A percentile compares a stretch with the other conserved stretches of the same genome.
phyloP scores from a whole-genome alignment of 1,140 invertebrate genomes.

The Papilio polytes region DNA sequence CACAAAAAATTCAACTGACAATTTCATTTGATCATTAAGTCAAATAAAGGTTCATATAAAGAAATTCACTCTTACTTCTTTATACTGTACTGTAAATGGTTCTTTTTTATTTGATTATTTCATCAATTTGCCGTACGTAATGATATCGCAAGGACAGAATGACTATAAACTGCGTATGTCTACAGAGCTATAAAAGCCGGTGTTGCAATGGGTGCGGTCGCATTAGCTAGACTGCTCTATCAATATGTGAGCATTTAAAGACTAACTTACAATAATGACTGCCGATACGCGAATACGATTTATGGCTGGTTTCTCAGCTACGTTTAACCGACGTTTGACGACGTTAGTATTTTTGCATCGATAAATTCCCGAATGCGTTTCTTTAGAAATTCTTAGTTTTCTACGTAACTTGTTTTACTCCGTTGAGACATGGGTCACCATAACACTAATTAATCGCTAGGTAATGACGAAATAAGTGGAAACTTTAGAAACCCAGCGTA shows the following conservation, averaged over 20 bases:
- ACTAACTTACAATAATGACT: background rate
- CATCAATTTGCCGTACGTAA: background rate
- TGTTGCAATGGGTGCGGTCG: conserved; percentile 30
- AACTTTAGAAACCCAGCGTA: too few species aligned
- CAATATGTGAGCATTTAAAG: conserved; percentile 10
- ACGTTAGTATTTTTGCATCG: too few species aligned
- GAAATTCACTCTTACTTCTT: background rate
- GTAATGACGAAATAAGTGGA: too few species aligned
- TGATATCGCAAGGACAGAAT: conserved; percentile 25
- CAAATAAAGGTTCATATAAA: background rate
- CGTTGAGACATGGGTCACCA: too few species aligned
- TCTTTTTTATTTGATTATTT: conserved; percentile 2
- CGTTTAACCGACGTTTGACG: too few species aligned
- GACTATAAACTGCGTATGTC: conserved; percentile 29
- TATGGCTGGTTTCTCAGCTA: too few species aligned
- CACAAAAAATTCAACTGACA: background rate
- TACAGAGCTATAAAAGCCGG: conserved; percentile 25
- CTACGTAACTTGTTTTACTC: too few species aligned
- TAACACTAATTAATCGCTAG: too few species aligned
- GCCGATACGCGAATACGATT: background rate
- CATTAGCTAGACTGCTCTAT: conserved; percentile 8
- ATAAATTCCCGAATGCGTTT: too few species aligned
- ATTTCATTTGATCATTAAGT: background rate
- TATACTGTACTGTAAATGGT: background rate
- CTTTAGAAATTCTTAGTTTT: too few species aligned